Evolutionary conservation across 2,888 invertebrate species (phyloP).

Genomic region (Dicranocentrus wangi): DNA sequence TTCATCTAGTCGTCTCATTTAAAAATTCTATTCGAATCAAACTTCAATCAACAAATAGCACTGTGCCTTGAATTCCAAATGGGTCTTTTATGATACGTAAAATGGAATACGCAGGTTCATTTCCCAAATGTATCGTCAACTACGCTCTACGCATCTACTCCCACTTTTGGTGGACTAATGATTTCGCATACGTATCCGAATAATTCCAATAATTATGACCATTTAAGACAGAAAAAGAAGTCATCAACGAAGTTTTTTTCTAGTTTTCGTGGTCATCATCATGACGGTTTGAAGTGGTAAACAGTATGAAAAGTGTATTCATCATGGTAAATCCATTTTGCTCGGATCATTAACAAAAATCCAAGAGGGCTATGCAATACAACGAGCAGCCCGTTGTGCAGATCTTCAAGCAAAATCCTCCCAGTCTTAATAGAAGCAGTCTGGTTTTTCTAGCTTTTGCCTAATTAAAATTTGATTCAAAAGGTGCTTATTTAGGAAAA

Average conservation of each 20-base stretch:
- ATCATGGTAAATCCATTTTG: too few species aligned
- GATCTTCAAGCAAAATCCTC: not conserved
- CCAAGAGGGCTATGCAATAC: not conserved
- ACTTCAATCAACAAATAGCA: too few species aligned
- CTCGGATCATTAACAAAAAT: conserved; percentile 3
- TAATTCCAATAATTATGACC: not conserved
- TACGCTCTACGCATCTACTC: too few species aligned
- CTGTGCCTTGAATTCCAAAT: too few species aligned
- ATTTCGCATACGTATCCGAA: too few species aligned
- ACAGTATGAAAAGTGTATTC: not conserved
- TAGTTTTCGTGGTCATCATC: conserved; percentile 5
- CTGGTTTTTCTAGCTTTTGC: conserved; percentile 9
- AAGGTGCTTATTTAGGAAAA: conserved; percentile 14
- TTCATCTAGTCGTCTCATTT: too few species aligned
- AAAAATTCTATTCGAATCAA: too few species aligned
- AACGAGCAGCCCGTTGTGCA: not conserved
- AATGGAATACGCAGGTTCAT: too few species aligned
- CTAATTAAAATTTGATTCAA: conserved; percentile 12
- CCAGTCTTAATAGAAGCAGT: not conserved
- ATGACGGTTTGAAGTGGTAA: not conserved
- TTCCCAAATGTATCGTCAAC: too few species aligned
- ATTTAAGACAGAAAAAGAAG: conserved; percentile 3
- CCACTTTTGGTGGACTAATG: too few species aligned
- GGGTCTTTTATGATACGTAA: too few species aligned
- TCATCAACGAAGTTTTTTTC: not conserved